A percentile compares a stretch with the other conserved stretches of the same genome.
phyloP scores from a whole-genome alignment of 2,888 invertebrate species.

The Plebejus anna region DNA sequence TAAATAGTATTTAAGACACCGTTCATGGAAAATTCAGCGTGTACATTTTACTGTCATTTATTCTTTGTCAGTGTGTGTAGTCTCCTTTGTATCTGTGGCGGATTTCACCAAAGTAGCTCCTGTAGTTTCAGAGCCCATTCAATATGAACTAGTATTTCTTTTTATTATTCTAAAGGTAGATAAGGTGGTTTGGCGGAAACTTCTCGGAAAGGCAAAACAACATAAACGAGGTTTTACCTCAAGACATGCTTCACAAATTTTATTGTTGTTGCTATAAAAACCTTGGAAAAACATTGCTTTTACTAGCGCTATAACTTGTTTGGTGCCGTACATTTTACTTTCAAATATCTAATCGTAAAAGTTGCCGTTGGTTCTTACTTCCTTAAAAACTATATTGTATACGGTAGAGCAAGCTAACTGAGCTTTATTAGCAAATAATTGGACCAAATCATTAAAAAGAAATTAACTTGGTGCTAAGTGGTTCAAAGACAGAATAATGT shows the following conservation, averaged over 20 bases:
- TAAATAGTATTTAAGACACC: background rate
- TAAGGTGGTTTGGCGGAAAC: background rate
- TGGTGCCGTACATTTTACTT: conserved; percentile 2
- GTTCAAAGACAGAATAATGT: background rate
- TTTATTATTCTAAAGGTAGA: background rate
- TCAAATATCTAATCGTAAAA: conserved; percentile 20
- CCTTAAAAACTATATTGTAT: conserved; percentile 5
- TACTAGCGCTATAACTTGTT: conserved; percentile 13
- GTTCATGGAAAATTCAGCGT: too few relatives aligned
- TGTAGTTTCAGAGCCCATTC: background rate
- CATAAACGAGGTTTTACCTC: background rate
- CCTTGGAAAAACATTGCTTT: conserved; percentile 19
- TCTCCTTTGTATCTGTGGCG: too few relatives aligned
- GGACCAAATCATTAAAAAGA: background rate
- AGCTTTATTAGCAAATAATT: background rate
- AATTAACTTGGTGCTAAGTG: background rate
- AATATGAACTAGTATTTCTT: background rate
- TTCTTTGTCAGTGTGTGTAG: too few relatives aligned
- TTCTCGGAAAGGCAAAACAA: conserved; percentile 3
- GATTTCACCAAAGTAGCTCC: background rate
- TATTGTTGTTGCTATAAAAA: conserved; percentile 16
- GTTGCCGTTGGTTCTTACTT: conserved; percentile 11
- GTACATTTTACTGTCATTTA: too few relatives aligned
- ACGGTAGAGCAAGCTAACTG: conserved; percentile 10
- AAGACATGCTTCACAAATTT: conserved; percentile 20